Conservation (phyloP, 2,888 invertebrate species). For the Scaptomyza reducta region DNA sequence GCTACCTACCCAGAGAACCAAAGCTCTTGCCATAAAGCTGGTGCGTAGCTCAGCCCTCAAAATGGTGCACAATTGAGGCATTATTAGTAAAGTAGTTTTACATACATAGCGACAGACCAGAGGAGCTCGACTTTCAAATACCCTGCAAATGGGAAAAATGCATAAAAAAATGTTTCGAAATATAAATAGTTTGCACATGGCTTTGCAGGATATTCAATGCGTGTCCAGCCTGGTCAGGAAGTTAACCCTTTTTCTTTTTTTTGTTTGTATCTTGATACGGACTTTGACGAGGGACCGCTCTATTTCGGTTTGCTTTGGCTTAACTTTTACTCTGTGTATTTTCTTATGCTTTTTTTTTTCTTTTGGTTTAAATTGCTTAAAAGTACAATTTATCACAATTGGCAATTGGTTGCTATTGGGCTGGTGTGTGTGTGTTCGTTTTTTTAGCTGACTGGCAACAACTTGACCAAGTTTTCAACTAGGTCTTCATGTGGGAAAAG, state of each 20-base stretch:
- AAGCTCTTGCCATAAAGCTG: conserved; percentile 41
- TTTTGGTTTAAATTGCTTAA: conserved; percentile 68
- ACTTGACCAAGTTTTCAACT: conserved; percentile 59
- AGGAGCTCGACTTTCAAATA: not conserved
- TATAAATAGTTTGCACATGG: too few relatives aligned
- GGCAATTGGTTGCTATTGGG: conserved; percentile 65
- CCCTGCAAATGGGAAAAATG: conserved; percentile 13
- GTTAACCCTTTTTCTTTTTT: conserved; percentile 41
- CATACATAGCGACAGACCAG: conserved; percentile 30
- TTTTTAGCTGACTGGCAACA: conserved; percentile 32
- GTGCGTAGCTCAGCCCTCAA: conserved; percentile 35
- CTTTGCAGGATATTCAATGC: conserved; percentile 15
- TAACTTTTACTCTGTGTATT: conserved; percentile 20
- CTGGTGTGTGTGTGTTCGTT: conserved; percentile 23
- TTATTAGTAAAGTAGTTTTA: conserved; percentile 79
- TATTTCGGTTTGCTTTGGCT: conserved; percentile 26
- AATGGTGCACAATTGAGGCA: conserved; percentile 77
- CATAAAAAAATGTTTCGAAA: too few relatives aligned
- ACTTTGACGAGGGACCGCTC: conserved; percentile 64
- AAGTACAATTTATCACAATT: conserved; percentile 80
- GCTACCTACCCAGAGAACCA: conserved; percentile 11
- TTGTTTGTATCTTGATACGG: conserved; percentile 38
- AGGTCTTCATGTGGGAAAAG: conserved; percentile 12
- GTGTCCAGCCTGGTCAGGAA: conserved; percentile 6
- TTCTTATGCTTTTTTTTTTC: conserved; percentile 7